Evolutionary conservation across 1,140 invertebrate genomes (phyloP).

Genomic region (Leptinotarsa defecta): DNA sequence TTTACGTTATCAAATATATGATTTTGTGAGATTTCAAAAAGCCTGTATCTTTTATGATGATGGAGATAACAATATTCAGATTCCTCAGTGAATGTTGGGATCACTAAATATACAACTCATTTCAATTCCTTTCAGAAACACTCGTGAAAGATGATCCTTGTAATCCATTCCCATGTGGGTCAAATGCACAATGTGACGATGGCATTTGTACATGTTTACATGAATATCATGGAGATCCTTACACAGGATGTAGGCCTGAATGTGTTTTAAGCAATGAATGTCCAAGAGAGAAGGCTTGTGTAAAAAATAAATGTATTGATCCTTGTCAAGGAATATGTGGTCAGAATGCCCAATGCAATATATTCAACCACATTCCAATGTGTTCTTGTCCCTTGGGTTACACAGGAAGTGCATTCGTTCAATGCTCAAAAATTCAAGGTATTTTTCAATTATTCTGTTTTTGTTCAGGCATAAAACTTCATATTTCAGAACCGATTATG

Average conservation of each 20-base stretch:
- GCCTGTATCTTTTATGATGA: conserved; percentile 81
- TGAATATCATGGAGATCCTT: conserved; percentile 60
- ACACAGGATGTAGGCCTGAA: conserved; percentile 68
- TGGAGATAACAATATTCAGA: conserved; percentile 66
- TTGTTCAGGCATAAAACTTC: not conserved
- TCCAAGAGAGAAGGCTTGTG: conserved; percentile 66
- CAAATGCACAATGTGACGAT: conserved; percentile 66
- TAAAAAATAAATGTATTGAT: conserved; percentile 72
- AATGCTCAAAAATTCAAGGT: conserved; percentile 54
- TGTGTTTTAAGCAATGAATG: conserved; percentile 73
- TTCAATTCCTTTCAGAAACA: conserved; percentile 48
- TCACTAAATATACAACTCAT: not conserved
- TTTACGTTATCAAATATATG: too few species aligned
- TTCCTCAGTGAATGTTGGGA: not conserved
- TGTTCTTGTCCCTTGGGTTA: conserved; percentile 65
- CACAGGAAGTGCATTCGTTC: conserved; percentile 67
- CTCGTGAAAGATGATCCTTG: conserved; percentile 63
- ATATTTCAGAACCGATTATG: conserved; percentile 41
- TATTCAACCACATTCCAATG: conserved; percentile 70
- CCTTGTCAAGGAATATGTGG: conserved; percentile 76
- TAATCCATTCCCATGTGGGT: conserved; percentile 72
- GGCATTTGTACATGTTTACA: conserved; percentile 57
- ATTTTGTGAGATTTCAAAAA: conserved; percentile 78
- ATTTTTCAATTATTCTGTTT: conserved; percentile 15
- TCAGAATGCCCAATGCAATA: conserved; percentile 65